Percentiles rank a stretch among this genome's conserved stretches.
phyloP scores from a whole-genome alignment of 1,140 invertebrate genomes.

The Ceratina australensis region DNA sequence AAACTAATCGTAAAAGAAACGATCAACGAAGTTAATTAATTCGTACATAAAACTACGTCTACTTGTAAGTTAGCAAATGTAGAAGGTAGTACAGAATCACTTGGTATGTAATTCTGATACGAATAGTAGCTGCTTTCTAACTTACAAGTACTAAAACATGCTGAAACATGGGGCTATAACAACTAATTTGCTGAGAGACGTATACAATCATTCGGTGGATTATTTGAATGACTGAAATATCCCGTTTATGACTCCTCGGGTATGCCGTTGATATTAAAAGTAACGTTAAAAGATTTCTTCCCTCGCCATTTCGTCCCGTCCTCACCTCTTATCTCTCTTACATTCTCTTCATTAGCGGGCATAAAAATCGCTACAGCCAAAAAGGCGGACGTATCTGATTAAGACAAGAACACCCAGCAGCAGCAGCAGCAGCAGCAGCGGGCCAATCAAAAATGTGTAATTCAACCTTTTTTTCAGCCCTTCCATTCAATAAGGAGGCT shows the following conservation, averaged over 20 bases:
- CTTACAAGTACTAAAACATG: neutral
- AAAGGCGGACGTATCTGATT: neutral
- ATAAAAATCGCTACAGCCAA: neutral
- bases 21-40: too few relatives aligned
- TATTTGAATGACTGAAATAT: neutral
- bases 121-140: neutral
- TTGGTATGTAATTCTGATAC: neutral
- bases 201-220: neutral
- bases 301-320: neutral
- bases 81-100: neutral
- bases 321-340: neutral
- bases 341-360: slow-evolving; percentile 7
- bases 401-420: neutral
- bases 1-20: too few relatives aligned
- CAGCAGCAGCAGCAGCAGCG: neutral
- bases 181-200: slow-evolving; percentile 3
- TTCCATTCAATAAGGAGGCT: neutral
- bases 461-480: neutral
- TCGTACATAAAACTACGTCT: too few relatives aligned
- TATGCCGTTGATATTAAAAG: neutral
- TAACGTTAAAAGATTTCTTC: neutral
- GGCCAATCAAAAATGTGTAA: neutral
- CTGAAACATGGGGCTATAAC: neutral
- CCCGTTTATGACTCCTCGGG: neutral
- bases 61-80: too few relatives aligned